phyloP scores from a whole-genome alignment of 2,113 vertebrate species.

The Rhodinocichla rosea region DNA sequence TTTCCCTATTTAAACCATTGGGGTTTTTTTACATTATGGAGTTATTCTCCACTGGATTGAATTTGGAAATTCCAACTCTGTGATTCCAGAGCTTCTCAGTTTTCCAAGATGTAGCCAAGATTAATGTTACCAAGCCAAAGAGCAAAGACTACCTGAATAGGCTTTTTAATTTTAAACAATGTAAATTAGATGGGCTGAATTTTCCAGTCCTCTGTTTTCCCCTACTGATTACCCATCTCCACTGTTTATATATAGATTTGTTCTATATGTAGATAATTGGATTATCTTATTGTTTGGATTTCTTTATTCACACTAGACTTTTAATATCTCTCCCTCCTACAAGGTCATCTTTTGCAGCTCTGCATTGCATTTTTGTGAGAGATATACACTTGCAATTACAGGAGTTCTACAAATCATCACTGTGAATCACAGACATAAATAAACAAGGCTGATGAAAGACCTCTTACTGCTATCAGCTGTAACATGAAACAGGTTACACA shows the following conservation, averaged over 20 bases:
- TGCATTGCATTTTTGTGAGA: not conserved
- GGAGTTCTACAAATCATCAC: constrained; percentile 11
- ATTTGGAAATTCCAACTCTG: not conserved
- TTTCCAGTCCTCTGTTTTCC: not conserved
- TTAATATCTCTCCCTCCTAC: not conserved
- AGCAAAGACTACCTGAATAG: not conserved
- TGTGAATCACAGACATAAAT: constrained; percentile 10
- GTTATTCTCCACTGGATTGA: not conserved
- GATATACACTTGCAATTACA: constrained; percentile 7
- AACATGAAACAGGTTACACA: not conserved
- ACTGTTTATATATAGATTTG: not conserved
- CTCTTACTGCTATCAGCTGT: constrained; percentile 23
- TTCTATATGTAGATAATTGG: not conserved
- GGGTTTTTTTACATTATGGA: not conserved
- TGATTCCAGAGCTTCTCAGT: not conserved
- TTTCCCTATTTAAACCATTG: not conserved
- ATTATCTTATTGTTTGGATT: not conserved
- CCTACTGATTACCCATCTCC: not conserved
- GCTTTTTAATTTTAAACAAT: not conserved
- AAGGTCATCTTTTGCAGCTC: not conserved
- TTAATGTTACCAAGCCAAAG: not conserved
- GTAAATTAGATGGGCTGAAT: not conserved
- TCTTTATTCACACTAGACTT: not conserved
- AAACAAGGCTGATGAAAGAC: constrained; percentile 37
- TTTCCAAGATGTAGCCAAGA: not conserved